A percentile compares a stretch with the other conserved stretches of the same genome.
Evolutionary conservation across 2,113 vertebrate species (phyloP).

Genomic region (Anser cygnoides): DNA sequence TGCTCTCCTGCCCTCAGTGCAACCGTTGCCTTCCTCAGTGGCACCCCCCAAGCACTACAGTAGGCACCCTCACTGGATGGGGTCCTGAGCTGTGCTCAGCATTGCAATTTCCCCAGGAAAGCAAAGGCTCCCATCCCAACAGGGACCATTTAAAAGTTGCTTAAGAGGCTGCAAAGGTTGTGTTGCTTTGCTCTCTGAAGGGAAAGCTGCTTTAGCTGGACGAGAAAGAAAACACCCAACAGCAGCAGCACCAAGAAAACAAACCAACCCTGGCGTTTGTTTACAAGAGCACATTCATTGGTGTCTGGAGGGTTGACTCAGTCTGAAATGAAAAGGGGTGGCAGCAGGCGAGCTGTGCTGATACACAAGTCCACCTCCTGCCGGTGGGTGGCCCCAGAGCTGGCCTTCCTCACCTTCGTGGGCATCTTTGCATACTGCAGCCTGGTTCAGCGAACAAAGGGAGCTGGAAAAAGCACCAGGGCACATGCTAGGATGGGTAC

Average conservation of each 20-base stretch:
- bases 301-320: not conserved
- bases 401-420: not conserved
- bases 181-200: not conserved
- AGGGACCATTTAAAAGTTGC: not conserved
- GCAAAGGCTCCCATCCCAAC: not conserved
- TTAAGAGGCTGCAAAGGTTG: conserved; percentile 44
- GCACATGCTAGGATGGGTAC: not conserved
- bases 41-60: not conserved
- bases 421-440: not conserved
- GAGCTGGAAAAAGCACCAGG: not conserved
- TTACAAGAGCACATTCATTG: conserved; percentile 14
- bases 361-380: conserved; percentile 1
- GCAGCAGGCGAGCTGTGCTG: not conserved
- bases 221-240: conserved; percentile 22
- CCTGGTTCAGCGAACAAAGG: not conserved
- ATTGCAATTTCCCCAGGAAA: conserved; percentile 19
- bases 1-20: not conserved
- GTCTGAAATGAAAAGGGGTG: conserved; percentile 6
- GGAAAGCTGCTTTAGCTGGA: conserved; percentile 30
- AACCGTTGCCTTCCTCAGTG: not conserved
- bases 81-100: not conserved
- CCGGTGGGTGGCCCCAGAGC: accelerated
- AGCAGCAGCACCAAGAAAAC: not conserved
- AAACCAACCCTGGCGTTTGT: not conserved
- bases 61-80: not conserved